Conservation (phyloP, 2,113 vertebrate species). For the Plotosus lineatus region DNA sequence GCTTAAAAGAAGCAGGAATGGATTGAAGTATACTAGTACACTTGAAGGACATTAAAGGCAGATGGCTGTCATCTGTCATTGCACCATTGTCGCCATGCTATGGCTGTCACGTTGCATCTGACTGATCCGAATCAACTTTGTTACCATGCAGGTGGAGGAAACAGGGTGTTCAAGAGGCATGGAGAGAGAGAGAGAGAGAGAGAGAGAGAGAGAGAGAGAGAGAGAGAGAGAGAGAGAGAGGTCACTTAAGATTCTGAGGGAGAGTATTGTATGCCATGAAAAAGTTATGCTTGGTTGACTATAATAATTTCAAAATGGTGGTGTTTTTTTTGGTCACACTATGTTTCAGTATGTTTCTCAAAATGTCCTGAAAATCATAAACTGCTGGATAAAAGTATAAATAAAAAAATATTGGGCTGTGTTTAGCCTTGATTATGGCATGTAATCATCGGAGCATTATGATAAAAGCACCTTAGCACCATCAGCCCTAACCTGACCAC, state of each 20-base stretch:
- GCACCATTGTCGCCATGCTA: neutral
- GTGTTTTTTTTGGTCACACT: neutral
- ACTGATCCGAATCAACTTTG: neutral
- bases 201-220: neutral
- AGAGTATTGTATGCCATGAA: neutral
- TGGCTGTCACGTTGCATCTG: neutral
- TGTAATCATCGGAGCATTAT: too few species aligned
- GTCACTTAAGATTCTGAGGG: neutral
- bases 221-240: neutral
- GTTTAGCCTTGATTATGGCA: too few species aligned
- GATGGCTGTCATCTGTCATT: neutral
- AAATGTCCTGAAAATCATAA: neutral
- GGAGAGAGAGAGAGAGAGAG: neutral
- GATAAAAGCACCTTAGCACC: too few species aligned
- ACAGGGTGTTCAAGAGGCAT: neutral
- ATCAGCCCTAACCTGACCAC: too few species aligned
- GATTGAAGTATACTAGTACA: neutral
- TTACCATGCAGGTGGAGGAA: neutral
- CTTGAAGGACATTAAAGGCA: neutral
- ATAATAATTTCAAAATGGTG: neutral
- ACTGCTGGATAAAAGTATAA: too few species aligned
- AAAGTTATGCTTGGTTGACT: neutral
- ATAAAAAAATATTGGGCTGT: too few species aligned
- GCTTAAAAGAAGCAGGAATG: neutral
- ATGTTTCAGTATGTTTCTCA: neutral